These are phyloP conservation scores for Apodemus speciosus DNA, from an alignment of 2,113 vertebrate genomes.

Conservation along the genomic window DNA sequence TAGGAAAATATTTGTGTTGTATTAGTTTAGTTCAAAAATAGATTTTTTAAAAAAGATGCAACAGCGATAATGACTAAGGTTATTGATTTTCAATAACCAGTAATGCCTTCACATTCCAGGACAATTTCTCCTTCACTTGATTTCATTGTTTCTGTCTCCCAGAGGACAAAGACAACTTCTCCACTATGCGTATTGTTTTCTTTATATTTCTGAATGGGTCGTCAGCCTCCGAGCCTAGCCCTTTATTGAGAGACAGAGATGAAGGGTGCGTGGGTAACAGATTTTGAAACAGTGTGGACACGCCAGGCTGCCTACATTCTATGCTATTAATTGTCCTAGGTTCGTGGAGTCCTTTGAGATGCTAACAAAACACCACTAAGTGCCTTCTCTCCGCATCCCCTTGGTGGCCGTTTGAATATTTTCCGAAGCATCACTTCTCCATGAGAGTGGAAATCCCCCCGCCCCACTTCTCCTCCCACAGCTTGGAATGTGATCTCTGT, in stretches of 20 bases:
- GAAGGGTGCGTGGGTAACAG: neutral
- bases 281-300: neutral
- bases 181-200: neutral
- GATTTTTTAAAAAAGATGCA: neutral
- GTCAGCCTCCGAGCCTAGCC: neutral
- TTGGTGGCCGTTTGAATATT: neutral
- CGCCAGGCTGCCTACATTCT: neutral
- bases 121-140: neutral
- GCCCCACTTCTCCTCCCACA: neutral
- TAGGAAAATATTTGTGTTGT: neutral
- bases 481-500: neutral
- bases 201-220: neutral
- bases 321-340: too few species aligned
- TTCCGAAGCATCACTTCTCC: neutral
- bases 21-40: conserved; percentile 33
- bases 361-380: neutral
- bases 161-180: neutral
- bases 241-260: neutral
- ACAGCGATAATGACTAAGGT: neutral
- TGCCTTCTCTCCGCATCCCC: neutral
- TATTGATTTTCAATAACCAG: conserved; percentile 24
- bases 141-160: neutral
- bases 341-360: neutral
- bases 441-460: neutral
- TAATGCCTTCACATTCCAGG: neutral